Evolutionary conservation across 2,113 vertebrate genomes (phyloP).

Genomic region (Hippoglossus stenolepis): DNA sequence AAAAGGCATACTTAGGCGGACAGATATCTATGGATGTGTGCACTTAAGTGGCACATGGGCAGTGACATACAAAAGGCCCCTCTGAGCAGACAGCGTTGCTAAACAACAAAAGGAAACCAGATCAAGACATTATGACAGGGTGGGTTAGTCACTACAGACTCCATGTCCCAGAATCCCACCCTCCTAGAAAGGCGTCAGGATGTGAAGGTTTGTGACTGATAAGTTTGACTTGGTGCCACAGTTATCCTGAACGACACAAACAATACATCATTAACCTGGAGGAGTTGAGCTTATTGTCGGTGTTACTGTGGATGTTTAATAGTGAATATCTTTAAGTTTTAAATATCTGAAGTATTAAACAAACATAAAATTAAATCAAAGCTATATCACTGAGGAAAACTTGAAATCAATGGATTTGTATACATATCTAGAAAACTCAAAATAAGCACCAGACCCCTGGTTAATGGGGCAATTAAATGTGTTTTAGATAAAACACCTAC

Average conservation of each 20-base stretch:
- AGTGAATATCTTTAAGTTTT: too few relatives aligned
- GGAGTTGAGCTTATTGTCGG: too few relatives aligned
- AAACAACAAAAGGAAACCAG: conserved; percentile 54
- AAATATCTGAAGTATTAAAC: too few relatives aligned
- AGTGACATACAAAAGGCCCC: neutral
- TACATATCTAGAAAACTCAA: too few relatives aligned
- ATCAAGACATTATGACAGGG: conserved; percentile 17
- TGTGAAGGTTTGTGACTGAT: conserved; percentile 16
- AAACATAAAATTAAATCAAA: too few relatives aligned
- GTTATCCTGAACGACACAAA: neutral
- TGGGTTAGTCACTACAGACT: conserved; percentile 40
- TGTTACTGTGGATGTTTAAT: too few relatives aligned
- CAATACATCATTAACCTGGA: neutral
- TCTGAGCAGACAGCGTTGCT: conserved; percentile 20
- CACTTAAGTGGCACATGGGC: neutral
- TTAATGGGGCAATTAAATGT: too few relatives aligned
- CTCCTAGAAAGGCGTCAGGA: conserved; percentile 42
- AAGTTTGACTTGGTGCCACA: conserved; percentile 7
- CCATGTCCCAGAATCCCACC: conserved; percentile 49
- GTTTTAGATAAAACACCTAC: neutral
- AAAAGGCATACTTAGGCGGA: neutral
- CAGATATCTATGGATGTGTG: neutral
- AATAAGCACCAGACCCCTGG: too few relatives aligned
- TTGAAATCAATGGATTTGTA: too few relatives aligned
- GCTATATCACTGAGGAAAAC: too few relatives aligned